Evolutionary conservation across 2,888 invertebrate species (phyloP).

Genomic region (Andrena chrysosceles): DNA sequence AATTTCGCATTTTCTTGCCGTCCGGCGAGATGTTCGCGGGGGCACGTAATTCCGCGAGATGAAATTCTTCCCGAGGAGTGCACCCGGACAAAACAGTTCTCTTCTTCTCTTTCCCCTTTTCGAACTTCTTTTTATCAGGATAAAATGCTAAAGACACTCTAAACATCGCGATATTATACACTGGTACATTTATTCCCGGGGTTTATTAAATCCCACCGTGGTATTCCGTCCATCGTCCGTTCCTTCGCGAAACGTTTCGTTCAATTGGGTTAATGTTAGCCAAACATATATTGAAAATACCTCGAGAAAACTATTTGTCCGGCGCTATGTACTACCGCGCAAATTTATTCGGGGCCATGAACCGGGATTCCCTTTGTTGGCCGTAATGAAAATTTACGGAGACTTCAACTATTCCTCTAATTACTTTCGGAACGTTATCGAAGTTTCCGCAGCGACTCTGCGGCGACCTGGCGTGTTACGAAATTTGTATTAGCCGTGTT

Average conservation of each 20-base stretch:
- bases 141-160: neutral
- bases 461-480: neutral
- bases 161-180: neutral
- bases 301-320: constrained; percentile 46
- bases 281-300: constrained; percentile 50
- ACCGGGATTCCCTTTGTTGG: constrained; percentile 42
- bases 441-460: constrained; percentile 6
- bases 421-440: constrained; percentile 40
- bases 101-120: neutral
- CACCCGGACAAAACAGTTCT: neutral
- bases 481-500: constrained; percentile 17
- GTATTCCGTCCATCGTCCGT: constrained; percentile 41
- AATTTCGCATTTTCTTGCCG: neutral
- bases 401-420: constrained; percentile 56
- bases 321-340: neutral
- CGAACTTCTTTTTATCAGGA: neutral
- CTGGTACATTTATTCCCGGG: constrained; percentile 26
- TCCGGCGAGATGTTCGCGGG: neutral
- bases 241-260: constrained; percentile 33
- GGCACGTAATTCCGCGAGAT: constrained; percentile 28
- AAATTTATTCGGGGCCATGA: constrained; percentile 36
- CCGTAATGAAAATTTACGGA: constrained; percentile 51
- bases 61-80: neutral
- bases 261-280: constrained; percentile 44
- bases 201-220: constrained; percentile 43